phyloP scores from a whole-genome alignment of 2,888 invertebrate genomes.

The Xanthorhoe spadicearia region DNA sequence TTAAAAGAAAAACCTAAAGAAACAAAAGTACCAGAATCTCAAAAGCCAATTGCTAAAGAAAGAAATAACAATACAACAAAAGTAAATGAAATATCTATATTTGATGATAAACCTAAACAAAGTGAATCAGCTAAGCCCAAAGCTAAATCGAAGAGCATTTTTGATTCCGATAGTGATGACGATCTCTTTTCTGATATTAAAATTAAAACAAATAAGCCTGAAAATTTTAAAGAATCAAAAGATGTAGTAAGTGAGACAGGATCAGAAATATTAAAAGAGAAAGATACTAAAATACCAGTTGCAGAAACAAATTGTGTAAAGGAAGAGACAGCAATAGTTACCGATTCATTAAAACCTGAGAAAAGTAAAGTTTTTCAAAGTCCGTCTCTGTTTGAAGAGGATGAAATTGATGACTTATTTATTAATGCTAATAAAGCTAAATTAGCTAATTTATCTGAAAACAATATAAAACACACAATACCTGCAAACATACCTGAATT shows the following conservation, averaged over 20 bases:
- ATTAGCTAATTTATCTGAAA: not conserved
- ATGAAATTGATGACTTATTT: conserved; percentile 57
- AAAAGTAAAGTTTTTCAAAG: conserved; percentile 43
- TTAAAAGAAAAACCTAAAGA: conserved; percentile 19
- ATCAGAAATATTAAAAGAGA: conserved; percentile 15
- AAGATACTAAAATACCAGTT: not conserved
- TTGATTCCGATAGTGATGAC: conserved; percentile 61
- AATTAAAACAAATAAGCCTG: conserved; percentile 16
- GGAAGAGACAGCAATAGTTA: conserved; percentile 8
- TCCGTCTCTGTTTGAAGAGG: conserved; percentile 64
- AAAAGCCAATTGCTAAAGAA: not conserved
- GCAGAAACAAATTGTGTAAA: not conserved
- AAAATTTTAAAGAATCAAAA: conserved; percentile 17
- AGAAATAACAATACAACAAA: conserved; percentile 21
- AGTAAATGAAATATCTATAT: conserved; percentile 15
- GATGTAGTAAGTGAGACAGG: conserved; percentile 5
- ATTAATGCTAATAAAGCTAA: conserved; percentile 38
- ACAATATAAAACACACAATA: conserved; percentile 3
- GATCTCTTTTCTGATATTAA: conserved; percentile 55
- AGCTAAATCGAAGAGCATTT: conserved; percentile 49
- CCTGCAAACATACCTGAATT: conserved; percentile 14
- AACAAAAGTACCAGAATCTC: conserved; percentile 8
- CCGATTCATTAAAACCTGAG: conserved; percentile 25
- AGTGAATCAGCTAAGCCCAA: conserved; percentile 13
- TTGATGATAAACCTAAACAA: conserved; percentile 24